These are phyloP conservation scores for Phasianus colchicus DNA, from an alignment of 2,113 vertebrate species.

Conservation along the genomic window DNA sequence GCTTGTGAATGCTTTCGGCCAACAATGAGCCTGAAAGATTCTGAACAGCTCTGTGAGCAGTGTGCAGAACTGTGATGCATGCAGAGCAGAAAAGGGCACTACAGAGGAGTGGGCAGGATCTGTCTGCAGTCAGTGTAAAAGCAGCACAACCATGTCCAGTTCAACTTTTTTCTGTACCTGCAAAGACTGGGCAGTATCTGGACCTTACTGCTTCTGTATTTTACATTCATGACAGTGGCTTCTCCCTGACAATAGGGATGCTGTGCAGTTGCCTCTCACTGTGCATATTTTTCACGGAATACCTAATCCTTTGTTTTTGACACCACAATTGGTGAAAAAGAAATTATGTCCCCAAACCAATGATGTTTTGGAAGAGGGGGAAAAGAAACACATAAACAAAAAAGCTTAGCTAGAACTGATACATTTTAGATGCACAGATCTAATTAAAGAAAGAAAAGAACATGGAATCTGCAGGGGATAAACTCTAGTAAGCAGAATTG, in stretches of 20 bases:
- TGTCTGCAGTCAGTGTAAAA: background rate
- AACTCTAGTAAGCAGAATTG: background rate
- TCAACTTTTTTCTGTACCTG: background rate
- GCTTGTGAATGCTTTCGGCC: rapidly evolving
- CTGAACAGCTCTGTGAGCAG: rapidly evolving
- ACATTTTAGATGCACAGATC: background rate
- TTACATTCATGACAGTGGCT: background rate
- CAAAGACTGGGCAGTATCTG: rapidly evolving
- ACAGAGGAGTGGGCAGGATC: background rate
- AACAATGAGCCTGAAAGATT: background rate
- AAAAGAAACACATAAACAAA: background rate
- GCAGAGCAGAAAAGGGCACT: rapidly evolving
- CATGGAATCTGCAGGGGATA: background rate
- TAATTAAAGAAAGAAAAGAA: conserved; percentile 13
- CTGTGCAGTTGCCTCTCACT: background rate
- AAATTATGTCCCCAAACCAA: background rate
- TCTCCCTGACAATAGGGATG: background rate
- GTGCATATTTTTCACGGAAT: background rate
- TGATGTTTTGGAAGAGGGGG: background rate
- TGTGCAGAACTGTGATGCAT: rapidly evolving
- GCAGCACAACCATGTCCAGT: background rate
- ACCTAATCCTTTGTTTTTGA: conserved; percentile 15
- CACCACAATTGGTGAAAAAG: background rate
- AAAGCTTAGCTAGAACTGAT: background rate
- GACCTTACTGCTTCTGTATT: background rate